Evolutionary conservation across 2,888 invertebrate species (phyloP), one percentile per base, ranked within the genome.

Genomic region (Dasysyrphus albostriatus): DNA sequence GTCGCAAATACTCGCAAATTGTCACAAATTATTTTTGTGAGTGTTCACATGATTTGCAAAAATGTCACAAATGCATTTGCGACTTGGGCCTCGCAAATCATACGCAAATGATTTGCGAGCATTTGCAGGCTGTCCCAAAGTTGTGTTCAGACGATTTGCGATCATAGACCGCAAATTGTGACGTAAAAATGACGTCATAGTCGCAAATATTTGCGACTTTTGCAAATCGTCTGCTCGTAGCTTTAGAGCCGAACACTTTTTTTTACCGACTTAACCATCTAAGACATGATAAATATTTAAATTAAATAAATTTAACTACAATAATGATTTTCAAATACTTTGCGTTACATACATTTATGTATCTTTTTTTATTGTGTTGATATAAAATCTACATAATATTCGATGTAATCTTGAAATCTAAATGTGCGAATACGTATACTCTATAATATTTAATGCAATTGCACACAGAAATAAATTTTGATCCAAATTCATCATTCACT

Each of bases 301-400:
- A 69, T 29, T 14, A 69, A 63, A 37, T 47, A 67, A 73, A 80
- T 72, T 76, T 76, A 47, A 44, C 75, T 82, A 82, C 51, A 63
- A 54, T 65, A 47, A 59, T 74, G 58, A 24, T 73, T 65, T 19
- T 69, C 63, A 63, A 75, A 69, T 74, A 65, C 58, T 49, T 76
- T 70, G 56, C 39, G 12, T 49, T 49, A 49, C 49, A 47, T 49
- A 70, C 56, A 39, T 63, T 16, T 65, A 59, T 72, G 19, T 72
- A 19, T 65, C 24, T 56, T 70, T 65, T 24, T 70, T 42, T 58
- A 29, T 74, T 70, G 82, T 78, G 75, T 87, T 78, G 82, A 79
- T 87, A 87, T 83, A 87, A 87, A 87, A 87, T 87, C 87, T 87
- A 87, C 87, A 82, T 87, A 87, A 87, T 87, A 87, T 87, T 87